Evolutionary conservation across 2,797 vertebrate genomes (phyloP), one percentile per base, ranked within the genome.

Genomic region (Fundulus diaphanus): DNA sequence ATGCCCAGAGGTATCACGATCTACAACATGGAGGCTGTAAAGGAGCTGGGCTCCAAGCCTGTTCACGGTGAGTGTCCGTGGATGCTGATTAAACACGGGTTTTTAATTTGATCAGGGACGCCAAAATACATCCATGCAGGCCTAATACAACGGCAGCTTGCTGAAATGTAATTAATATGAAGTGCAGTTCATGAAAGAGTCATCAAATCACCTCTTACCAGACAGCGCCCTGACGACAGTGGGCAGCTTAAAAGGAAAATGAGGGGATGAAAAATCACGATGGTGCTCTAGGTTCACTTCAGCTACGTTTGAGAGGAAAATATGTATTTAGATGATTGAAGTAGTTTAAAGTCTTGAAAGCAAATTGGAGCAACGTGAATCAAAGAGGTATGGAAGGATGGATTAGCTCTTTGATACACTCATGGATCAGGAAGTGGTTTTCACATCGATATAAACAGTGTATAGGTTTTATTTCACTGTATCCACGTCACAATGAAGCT

Each of bases 11-110:
- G 97, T 13, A 95, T 99, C 91, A 94, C 92, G 59, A 94, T 99
- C 68, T 95, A 97, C 88, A 98, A 87, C 3, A 99, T 99, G 97
- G 92, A 95, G 11, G 89, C 96, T 0, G 98, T 99, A 82, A 96
- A 97, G 92, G 97, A 97, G 5, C 93, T 99, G 89, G 98, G 98
- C 27, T 95, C 95, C 78, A 97, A 95, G 89, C 91, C 94, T 31
- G 91, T 94, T 31, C 80, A 83, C 9, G 88, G 98, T 99, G 93
- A 80, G 96, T 92, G 37, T 81, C 70, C 44, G 48, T 68, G 66
- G 73, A 57, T 22, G 7, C 18, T 74, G 75, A 91, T 92, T 89
- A 83, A 90, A 91, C 86, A 91, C 86, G 73, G 78, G 67, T 86
- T 93, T 91, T 77, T 89, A 84, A 90, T 91, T 88, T 85, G 46